A percentile compares a stretch with the other conserved stretches of the same genome.
These are phyloP conservation scores for Papilio helenus DNA, from an alignment of 1,140 invertebrate genomes.

Conservation along the genomic window DNA sequence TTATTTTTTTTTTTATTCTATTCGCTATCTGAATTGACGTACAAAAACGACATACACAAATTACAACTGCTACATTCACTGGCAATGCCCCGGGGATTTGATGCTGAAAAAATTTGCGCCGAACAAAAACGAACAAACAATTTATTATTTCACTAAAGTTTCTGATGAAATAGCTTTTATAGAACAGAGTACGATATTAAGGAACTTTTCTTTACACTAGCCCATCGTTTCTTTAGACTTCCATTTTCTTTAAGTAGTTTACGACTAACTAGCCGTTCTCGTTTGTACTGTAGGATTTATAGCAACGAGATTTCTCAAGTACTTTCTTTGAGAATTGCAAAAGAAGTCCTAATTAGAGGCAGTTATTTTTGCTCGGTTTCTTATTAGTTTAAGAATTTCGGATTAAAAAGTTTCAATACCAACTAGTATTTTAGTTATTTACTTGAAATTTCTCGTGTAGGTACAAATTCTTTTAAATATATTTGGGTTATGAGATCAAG, in stretches of 20 bases:
- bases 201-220: constrained; percentile 21
- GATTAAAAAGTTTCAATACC: constrained; percentile 14
- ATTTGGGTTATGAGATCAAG: constrained; percentile 1
- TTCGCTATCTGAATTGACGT: constrained; percentile 28
- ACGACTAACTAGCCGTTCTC: constrained; percentile 18
- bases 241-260: constrained; percentile 4
- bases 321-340: constrained; percentile 32
- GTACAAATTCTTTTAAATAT: neutral
- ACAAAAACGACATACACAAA: constrained; percentile 31
- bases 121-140: constrained; percentile 24
- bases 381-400: constrained; percentile 26
- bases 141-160: constrained; percentile 16
- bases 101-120: constrained; percentile 35
- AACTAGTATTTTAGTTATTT: neutral
- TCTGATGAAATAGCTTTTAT: constrained; percentile 29
- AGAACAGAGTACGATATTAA: constrained; percentile 19
- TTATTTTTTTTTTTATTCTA: neutral
- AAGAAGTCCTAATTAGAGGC: constrained; percentile 35
- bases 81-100: constrained; percentile 27
- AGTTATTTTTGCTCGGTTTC: constrained; percentile 35
- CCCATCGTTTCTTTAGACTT: constrained; percentile 17
- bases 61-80: constrained; percentile 32
- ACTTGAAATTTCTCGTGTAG: constrained; percentile 4
- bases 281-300: constrained; percentile 2
- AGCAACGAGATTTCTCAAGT: constrained; percentile 11